Evolutionary conservation across 2,888 invertebrate species (phyloP).

Genomic region (Hololepta plana): DNA sequence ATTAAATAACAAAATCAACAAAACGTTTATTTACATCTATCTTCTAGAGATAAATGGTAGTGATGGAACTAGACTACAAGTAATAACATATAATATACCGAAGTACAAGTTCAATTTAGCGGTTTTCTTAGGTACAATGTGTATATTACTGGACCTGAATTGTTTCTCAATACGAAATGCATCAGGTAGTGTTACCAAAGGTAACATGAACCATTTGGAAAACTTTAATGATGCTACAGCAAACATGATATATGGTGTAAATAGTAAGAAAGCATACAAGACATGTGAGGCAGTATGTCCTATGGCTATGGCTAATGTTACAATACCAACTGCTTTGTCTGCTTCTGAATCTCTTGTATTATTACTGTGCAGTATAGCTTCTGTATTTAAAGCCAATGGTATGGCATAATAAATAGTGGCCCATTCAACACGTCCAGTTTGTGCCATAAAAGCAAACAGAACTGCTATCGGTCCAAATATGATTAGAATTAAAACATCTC

Average conservation of each 20-base stretch:
- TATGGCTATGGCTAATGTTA: conserved; percentile 85
- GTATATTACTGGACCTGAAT: conserved; percentile 53
- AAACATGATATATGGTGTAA: conserved; percentile 80
- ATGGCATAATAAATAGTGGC: conserved; percentile 84
- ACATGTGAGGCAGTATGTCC: conserved; percentile 84
- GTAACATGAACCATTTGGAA: conserved; percentile 76
- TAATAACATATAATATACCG: conserved; percentile 75
- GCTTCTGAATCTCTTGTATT: conserved; percentile 83
- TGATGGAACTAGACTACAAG: conserved; percentile 51
- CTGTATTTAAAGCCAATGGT: conserved; percentile 84
- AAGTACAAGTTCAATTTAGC: conserved; percentile 82
- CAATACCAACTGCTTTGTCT: conserved; percentile 78
- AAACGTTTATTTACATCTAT: conserved; percentile 16
- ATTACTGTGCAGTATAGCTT: conserved; percentile 89
- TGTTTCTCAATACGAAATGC: conserved; percentile 83
- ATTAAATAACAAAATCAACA: conserved; percentile 6
- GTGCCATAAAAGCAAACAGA: conserved; percentile 81
- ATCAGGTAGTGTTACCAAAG: conserved; percentile 68
- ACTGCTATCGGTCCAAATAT: conserved; percentile 91
- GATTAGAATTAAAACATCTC: conserved; percentile 79
- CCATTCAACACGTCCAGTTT: conserved; percentile 83
- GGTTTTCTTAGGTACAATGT: conserved; percentile 70
- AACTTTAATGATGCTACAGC: conserved; percentile 70
- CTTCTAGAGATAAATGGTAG: conserved; percentile 37
- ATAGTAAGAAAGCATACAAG: conserved; percentile 74